Percentiles rank a stretch among this genome's conserved stretches.
Evolutionary conservation across 2,797 vertebrate species (phyloP).

Genomic region (Sebastes aleutianus): DNA sequence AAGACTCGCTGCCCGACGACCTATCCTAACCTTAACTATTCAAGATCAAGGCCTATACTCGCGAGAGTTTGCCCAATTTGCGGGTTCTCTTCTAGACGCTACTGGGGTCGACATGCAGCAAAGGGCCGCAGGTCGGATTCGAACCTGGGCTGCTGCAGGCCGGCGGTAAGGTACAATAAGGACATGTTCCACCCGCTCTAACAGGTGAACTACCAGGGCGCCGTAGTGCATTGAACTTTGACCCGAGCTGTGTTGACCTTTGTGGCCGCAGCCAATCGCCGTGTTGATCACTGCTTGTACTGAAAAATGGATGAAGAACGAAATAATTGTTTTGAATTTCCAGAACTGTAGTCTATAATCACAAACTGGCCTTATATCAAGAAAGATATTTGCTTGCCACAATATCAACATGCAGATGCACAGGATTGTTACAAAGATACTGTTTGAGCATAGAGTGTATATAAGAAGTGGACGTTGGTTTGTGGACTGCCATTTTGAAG

Average conservation of each 20-base stretch:
- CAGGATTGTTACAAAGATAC: not conserved
- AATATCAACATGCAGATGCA: not conserved
- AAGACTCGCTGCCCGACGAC: no score
- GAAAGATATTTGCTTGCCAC: not conserved
- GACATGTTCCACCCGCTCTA: not conserved
- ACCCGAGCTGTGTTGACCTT: not conserved
- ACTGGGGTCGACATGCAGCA: not conserved
- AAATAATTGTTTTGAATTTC: not conserved
- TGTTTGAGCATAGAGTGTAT: no score
- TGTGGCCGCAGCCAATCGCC: not conserved
- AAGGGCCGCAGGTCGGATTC: not conserved
- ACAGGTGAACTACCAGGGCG: no score
- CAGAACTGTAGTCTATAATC: not conserved
- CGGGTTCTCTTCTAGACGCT: no score
- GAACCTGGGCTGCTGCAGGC: no score
- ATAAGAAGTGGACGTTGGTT: no score
- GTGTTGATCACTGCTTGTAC: not conserved
- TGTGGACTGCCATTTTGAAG: no score
- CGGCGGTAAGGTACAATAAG: not conserved
- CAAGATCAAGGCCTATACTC: no score
- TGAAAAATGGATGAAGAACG: not conserved
- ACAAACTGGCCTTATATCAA: not conserved
- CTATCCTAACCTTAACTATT: no score
- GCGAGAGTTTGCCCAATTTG: no score
- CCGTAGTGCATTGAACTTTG: not conserved